Evolutionary conservation across 2,888 invertebrate species (phyloP), one percentile per base, ranked within the genome.

Genomic region (Ctena decussata): DNA sequence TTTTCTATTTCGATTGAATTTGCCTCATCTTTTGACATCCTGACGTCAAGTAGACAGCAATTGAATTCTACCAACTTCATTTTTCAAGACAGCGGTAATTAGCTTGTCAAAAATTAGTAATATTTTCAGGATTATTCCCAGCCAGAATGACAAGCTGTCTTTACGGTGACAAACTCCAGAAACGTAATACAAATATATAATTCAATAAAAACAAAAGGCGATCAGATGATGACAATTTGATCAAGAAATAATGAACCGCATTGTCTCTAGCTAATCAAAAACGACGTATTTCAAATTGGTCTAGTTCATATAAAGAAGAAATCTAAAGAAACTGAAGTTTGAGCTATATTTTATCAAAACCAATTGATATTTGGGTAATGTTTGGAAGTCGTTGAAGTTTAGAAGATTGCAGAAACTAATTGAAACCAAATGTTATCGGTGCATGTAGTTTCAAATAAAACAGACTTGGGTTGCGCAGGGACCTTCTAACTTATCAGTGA

Each of bases 191-290:
- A 85, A 85, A 88, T 84, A 88, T 78, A 76, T 84, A 88, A 88
- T 88, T 88, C 81, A 88, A 88, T 88, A 81, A 88, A 83, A 88
- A 88, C 85, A 85, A 88, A 88, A 46, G 72, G 72, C 41, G 65
- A 65, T 35, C 65, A 35, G 35, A 65, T 65, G 65, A 35, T 65
- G 65, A 65, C 35, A 65, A 65, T 65, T 65, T 30, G 65, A 65
- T 65, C 35, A 65, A 35, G 35, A 30, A 24, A 32, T 65, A 65
- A 65, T 65, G 65, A 65, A 65, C 24, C 35, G 15, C 21, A 21
- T 35, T 65, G 65, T 65, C 65, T 65, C 32, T 30, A 5, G 21
- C 35, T 65, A 35, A 35, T 65, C 65, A 65, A 8, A 65, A 35
- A 21, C 24, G 35, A 65, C 65, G 21, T 6, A 11, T 65, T 46